These are phyloP conservation scores for Chelonoidis abingdonii DNA, from an alignment of 2,113 vertebrate species.

Conservation along the genomic window DNA sequence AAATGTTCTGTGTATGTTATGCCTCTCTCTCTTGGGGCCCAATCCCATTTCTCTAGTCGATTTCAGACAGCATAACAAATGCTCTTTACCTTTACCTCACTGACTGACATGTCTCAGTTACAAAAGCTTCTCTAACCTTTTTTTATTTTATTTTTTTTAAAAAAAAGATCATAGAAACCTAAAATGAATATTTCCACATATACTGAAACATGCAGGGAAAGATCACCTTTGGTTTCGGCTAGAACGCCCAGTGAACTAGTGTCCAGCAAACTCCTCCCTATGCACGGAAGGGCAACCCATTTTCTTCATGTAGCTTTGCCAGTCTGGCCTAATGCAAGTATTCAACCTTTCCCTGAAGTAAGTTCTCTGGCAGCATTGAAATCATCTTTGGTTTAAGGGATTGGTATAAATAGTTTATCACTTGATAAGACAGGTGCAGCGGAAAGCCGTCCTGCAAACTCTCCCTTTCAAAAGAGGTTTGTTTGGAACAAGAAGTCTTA, in stretches of 20 bases:
- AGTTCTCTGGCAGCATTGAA: slow-evolving; percentile 25
- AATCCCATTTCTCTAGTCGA: not conserved
- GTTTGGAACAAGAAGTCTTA: not conserved
- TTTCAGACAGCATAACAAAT: not conserved
- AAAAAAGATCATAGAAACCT: not conserved
- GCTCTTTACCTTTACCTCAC: not conserved
- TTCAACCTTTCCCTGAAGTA: not conserved
- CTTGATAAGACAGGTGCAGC: not conserved
- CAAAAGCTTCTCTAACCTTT: slow-evolving; percentile 7
- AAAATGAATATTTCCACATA: not conserved
- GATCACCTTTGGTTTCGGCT: not conserved
- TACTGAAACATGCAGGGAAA: not conserved
- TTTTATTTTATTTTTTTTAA: not conserved
- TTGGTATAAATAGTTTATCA: not conserved
- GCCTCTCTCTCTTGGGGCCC: not conserved
- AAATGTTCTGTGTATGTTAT: not conserved
- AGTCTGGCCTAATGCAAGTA: slow-evolving; percentile 4
- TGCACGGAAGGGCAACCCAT: not conserved
- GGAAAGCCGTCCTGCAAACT: not conserved
- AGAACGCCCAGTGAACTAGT: not conserved
- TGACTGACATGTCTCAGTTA: not conserved
- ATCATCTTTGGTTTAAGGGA: slow-evolving; percentile 68
- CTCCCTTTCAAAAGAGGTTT: slow-evolving; percentile 1
- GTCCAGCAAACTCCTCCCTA: not conserved
- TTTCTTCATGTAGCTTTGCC: not conserved